phyloP scores from a whole-genome alignment of 2,797 vertebrate genomes.

The Micrastur ruficollis region DNA sequence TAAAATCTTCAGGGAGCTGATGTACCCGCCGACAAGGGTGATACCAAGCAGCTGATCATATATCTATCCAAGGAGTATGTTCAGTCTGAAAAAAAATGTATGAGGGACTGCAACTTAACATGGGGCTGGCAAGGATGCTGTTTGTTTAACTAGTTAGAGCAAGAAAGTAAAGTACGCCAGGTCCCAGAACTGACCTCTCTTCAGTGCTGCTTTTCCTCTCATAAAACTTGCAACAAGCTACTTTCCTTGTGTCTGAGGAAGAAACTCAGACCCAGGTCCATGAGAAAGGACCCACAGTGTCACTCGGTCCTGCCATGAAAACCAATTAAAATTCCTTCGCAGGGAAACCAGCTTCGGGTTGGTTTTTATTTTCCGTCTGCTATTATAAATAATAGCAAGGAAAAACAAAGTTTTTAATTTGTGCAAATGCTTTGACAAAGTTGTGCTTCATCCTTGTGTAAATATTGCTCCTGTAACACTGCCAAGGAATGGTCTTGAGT shows the following conservation, averaged over 20 bases:
- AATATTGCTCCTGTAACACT: conserved; percentile 47
- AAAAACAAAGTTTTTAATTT: conserved; percentile 33
- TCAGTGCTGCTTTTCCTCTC: background rate
- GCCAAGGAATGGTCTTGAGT: conserved; percentile 43
- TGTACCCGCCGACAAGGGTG: background rate
- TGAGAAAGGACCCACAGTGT: background rate
- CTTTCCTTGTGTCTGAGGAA: background rate
- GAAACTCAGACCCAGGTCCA: background rate
- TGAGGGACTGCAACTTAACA: background rate
- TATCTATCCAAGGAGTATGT: background rate
- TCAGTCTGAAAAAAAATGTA: background rate
- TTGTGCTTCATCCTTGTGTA: conserved; percentile 7
- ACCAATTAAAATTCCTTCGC: conserved; percentile 1
- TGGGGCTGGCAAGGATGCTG: background rate
- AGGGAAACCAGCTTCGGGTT: background rate
- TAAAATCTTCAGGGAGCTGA: background rate
- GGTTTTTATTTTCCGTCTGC: background rate
- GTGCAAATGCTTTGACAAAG: conserved; percentile 26
- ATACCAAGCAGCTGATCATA: background rate
- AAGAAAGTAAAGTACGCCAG: background rate
- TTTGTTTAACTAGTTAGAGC: background rate
- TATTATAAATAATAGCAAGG: conserved; percentile 41
- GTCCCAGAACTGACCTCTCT: background rate
- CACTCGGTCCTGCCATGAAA: background rate
- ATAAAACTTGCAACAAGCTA: background rate